Evolutionary conservation across 2,888 invertebrate species (phyloP).

Genomic region (Ctenicera cuprea): DNA sequence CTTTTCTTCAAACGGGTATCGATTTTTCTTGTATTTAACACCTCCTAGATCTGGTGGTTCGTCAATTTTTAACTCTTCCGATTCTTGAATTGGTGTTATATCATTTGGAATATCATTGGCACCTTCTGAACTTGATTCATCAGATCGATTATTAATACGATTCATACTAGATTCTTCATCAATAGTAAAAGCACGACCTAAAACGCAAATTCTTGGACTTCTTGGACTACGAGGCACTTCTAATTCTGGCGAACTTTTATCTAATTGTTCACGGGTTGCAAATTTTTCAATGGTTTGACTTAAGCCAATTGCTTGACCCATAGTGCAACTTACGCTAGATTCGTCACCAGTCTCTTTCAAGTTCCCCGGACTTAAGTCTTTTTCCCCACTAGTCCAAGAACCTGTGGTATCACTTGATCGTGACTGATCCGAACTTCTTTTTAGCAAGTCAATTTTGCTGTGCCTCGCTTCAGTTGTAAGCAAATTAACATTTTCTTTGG

Average conservation of each 20-base stretch:
- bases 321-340: constrained; percentile 86
- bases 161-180: constrained; percentile 67
- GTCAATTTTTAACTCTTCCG: constrained; percentile 55
- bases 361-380: constrained; percentile 78
- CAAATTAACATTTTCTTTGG: constrained; percentile 58
- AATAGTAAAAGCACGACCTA: constrained; percentile 71
- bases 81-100: constrained; percentile 66
- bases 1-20: constrained; percentile 72
- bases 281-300: constrained; percentile 83
- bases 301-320: constrained; percentile 85
- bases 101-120: constrained; percentile 68
- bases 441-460: constrained; percentile 75
- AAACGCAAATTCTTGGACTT: constrained; percentile 70
- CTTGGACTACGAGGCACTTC: constrained; percentile 65
- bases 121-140: constrained; percentile 62
- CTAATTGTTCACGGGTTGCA: constrained; percentile 79
- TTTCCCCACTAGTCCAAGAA: constrained; percentile 88
- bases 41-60: constrained; percentile 54
- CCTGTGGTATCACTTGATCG: constrained; percentile 84
- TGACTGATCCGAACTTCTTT: constrained; percentile 84
- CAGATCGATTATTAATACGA: constrained; percentile 62
- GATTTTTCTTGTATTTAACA: constrained; percentile 64
- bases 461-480: constrained; percentile 74
- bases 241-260: constrained; percentile 66
- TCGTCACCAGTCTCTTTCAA: constrained; percentile 82